Evolutionary conservation across 2,797 vertebrate genomes (phyloP).

Genomic region (Martes flavigula): DNA sequence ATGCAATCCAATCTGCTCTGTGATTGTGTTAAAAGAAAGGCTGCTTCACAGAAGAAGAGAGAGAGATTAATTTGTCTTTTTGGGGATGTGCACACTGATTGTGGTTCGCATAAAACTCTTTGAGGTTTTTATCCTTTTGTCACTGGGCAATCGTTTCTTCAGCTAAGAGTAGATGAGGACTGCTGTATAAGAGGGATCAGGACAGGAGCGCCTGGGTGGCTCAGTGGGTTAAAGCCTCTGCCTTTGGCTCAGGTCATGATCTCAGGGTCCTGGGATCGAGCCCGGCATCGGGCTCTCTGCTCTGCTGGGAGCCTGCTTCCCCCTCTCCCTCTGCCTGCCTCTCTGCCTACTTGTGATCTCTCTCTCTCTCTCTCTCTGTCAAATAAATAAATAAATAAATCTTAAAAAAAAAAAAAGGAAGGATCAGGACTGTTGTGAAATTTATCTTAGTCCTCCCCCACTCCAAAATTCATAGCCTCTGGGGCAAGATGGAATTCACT

Average conservation of each 20-base stretch:
- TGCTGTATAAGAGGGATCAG: not conserved
- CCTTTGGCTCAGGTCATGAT: too few relatives aligned
- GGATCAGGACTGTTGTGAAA: not conserved
- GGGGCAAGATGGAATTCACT: not conserved
- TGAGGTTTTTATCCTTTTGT: constrained; percentile 24
- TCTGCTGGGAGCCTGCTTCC: too few relatives aligned
- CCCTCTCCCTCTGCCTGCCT: too few relatives aligned
- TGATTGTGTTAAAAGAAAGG: not conserved
- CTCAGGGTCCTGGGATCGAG: too few relatives aligned
- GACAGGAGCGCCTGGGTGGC: too few relatives aligned
- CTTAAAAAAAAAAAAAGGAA: too few relatives aligned
- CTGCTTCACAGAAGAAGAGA: not conserved
- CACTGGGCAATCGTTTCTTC: not conserved
- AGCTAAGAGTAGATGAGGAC: not conserved
- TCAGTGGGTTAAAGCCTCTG: too few relatives aligned
- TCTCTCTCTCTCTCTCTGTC: too few relatives aligned
- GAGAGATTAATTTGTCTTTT: not conserved
- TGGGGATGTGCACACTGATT: not conserved
- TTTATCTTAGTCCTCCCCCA: not conserved
- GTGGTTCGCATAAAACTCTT: not conserved
- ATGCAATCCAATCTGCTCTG: not conserved
- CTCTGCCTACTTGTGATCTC: too few relatives aligned
- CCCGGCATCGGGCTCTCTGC: too few relatives aligned
- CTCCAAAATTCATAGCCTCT: not conserved
- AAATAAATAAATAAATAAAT: too few relatives aligned